A percentile compares a stretch with the other conserved stretches of the same genome.
Evolutionary conservation across 2,797 vertebrate species (phyloP).

Genomic region (Knipowitschia caucasica): DNA sequence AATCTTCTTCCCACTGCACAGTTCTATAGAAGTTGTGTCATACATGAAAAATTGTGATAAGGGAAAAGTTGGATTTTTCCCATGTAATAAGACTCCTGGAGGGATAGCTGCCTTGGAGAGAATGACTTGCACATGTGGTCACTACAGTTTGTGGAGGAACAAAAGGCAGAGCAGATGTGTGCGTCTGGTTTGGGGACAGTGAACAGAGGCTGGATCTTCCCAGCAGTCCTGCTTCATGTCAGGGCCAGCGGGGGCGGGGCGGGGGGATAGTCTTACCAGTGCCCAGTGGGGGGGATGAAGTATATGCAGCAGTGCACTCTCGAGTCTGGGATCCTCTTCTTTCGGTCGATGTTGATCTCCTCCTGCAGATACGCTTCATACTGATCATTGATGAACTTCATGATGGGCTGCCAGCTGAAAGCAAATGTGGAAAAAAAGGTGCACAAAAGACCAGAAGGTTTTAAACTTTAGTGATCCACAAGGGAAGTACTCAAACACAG

Average conservation of each 20-base stretch:
- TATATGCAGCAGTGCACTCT: conserved; percentile 98
- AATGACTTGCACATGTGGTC: conserved; percentile 50
- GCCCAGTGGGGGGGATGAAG: conserved; percentile 96
- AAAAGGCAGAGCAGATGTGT: conserved; percentile 17
- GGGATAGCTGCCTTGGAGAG: conserved; percentile 27
- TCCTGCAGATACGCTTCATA: conserved; percentile 97
- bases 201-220: conserved; percentile 41
- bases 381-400: conserved; percentile 98
- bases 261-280: conserved; percentile 80
- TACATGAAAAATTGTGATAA: background rate
- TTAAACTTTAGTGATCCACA: no score
- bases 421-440: no score
- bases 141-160: conserved; percentile 8
- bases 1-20: background rate
- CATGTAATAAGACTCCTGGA: conserved; percentile 41
- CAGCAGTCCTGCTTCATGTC: conserved; percentile 29
- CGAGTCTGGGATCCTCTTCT: conserved; percentile 94
- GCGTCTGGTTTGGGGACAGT: conserved; percentile 27
- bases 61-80: conserved; percentile 9
- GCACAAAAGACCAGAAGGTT: no score
- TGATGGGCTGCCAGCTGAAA: conserved; percentile 96
- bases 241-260: conserved; percentile 22
- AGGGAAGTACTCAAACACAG: no score
- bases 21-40: background rate
- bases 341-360: conserved; percentile 92